Evolutionary conservation across 2,113 vertebrate genomes (phyloP).

Genomic region (Cyanoderma ruficeps): DNA sequence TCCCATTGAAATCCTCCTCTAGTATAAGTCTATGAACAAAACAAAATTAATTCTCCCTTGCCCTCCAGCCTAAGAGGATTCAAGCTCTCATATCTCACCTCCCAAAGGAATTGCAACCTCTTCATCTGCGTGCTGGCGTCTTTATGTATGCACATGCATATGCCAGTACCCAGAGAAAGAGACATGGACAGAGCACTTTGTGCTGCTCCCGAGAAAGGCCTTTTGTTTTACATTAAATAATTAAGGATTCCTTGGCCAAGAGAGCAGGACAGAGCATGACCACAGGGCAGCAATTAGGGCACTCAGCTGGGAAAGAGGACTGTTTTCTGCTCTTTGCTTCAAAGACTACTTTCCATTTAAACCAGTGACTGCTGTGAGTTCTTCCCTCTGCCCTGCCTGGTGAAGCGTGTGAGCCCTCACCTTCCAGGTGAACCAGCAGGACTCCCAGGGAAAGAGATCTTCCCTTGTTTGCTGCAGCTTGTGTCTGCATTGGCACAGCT

Average conservation of each 20-base stretch:
- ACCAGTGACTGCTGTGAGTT: background rate
- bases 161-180: background rate
- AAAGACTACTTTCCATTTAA: background rate
- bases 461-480: background rate
- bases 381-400: background rate
- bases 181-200: background rate
- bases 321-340: background rate
- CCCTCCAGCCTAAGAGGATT: conserved; percentile 37
- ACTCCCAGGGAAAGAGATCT: background rate
- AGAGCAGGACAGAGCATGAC: background rate
- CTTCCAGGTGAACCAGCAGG: background rate
- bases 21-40: background rate
- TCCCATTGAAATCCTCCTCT: background rate
- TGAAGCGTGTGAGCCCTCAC: background rate
- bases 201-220: background rate
- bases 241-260: background rate
- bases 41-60: conserved; percentile 33
- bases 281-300: background rate
- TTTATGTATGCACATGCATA: background rate
- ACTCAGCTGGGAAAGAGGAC: background rate
- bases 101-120: background rate
- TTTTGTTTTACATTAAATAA: conserved; percentile 5
- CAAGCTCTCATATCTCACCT: background rate
- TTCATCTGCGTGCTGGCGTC: background rate
- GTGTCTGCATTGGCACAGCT: background rate